Percentiles rank a stretch among this genome's conserved stretches.
Conservation (phyloP, 1,140 invertebrate species). For the Frieseomelitta varia region DNA sequence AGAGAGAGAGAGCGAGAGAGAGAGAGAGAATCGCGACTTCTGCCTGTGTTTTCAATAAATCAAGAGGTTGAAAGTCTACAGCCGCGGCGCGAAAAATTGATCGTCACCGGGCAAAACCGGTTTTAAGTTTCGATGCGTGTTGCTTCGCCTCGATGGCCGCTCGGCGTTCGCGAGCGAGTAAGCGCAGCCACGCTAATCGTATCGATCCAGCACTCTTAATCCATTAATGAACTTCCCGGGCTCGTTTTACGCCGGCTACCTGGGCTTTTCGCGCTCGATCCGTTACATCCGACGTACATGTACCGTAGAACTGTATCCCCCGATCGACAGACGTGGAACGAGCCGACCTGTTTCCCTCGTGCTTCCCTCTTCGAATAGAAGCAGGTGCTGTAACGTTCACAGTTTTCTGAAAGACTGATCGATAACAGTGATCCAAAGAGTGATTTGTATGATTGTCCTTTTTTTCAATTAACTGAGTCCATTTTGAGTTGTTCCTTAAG, state of each 20-base stretch:
- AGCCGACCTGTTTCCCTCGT: slow-evolving; percentile 28
- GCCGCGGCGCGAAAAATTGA: slow-evolving; percentile 55
- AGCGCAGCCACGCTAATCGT: slow-evolving; percentile 62
- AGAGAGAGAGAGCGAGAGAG: neutral
- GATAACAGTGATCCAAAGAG: neutral
- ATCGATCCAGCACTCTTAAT: slow-evolving; percentile 75
- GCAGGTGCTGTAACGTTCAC: neutral
- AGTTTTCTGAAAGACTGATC: neutral
- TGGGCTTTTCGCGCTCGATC: slow-evolving; percentile 64
- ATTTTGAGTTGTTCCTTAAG: too few relatives aligned
- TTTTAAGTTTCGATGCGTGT: slow-evolving; percentile 63
- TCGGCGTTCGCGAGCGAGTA: too few relatives aligned
- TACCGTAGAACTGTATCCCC: slow-evolving; percentile 23
- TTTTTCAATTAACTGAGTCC: neutral
- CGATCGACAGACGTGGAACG: slow-evolving; percentile 23
- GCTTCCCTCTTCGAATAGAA: slow-evolving; percentile 1
- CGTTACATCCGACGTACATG: slow-evolving; percentile 52
- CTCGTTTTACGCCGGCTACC: slow-evolving; percentile 68
- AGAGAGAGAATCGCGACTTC: slow-evolving; percentile 1
- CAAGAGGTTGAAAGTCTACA: neutral
- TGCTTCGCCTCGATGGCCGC: slow-evolving; percentile 17
- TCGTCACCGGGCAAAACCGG: slow-evolving; percentile 44
- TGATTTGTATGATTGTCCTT: neutral
- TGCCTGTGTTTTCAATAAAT: slow-evolving; percentile 43
- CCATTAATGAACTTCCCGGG: slow-evolving; percentile 76